Conservation (phyloP, 2,797 vertebrate species). For the Alauda arvensis region DNA sequence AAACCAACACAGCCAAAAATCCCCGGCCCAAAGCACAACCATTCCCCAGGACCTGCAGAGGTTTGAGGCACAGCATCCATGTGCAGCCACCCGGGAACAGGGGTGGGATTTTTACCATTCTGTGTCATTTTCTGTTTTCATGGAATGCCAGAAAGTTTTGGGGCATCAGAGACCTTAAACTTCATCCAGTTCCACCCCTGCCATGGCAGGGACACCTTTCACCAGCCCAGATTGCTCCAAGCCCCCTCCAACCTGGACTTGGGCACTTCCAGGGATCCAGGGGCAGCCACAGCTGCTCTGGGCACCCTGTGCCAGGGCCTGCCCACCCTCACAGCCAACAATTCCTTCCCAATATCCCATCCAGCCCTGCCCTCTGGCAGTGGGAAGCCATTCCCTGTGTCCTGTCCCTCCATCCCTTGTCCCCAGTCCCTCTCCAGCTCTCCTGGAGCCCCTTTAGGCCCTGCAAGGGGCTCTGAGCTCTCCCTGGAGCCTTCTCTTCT, state of each 20-base stretch:
- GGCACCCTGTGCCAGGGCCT: neutral
- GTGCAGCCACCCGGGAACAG: neutral
- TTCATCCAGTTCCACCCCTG: accelerated
- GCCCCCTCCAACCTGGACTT: accelerated
- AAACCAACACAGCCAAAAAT: neutral
- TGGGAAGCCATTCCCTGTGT: neutral
- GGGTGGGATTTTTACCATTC: neutral
- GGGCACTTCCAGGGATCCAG: neutral
- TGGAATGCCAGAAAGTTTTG: neutral
- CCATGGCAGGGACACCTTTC: neutral
- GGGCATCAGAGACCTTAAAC: neutral
- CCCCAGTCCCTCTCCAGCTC: neutral
- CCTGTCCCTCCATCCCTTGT: neutral
- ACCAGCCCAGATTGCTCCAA: neutral
- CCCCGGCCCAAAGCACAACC: neutral
- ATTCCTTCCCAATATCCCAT: neutral
- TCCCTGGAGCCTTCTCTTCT: neutral
- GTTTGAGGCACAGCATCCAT: neutral
- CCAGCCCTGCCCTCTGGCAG: neutral
- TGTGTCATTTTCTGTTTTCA: neutral
- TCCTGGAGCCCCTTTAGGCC: neutral
- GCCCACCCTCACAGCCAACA: neutral
- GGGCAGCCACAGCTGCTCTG: neutral
- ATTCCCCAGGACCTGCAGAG: accelerated
- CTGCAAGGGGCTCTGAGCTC: neutral